phyloP scores from a whole-genome alignment of 2,797 vertebrate species.

The Falco naumanni region DNA sequence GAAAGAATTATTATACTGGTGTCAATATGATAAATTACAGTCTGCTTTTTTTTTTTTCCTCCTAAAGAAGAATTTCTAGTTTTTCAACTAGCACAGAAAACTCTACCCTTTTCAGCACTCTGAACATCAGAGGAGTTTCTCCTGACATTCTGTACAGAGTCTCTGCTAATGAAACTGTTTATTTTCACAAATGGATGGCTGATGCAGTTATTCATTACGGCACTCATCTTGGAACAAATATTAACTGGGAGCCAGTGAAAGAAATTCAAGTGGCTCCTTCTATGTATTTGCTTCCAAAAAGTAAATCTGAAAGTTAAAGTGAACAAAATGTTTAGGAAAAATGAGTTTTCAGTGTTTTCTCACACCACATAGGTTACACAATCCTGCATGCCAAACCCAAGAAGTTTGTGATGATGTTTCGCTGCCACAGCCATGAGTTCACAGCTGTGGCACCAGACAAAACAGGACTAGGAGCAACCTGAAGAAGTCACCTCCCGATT shows the following conservation, averaged over 20 bases:
- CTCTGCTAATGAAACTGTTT: slow-evolving; percentile 4
- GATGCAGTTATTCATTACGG: neutral
- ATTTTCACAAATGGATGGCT: neutral
- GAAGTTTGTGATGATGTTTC: neutral
- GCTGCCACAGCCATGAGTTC: neutral
- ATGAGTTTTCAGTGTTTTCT: neutral
- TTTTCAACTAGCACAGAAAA: neutral
- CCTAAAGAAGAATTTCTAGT: neutral
- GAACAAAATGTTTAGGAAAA: neutral
- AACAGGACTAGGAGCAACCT: neutral
- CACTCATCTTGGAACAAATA: neutral
- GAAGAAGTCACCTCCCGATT: neutral
- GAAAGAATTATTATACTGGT: slow-evolving; percentile 48
- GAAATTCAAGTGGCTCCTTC: neutral
- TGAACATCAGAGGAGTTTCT: neutral
- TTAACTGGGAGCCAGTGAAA: neutral
- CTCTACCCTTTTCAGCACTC: neutral
- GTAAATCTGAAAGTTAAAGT: slow-evolving; percentile 16
- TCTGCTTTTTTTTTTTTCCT: neutral
- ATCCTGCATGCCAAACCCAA: neutral
- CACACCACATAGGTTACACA: neutral
- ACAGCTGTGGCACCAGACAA: neutral
- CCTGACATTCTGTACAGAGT: neutral
- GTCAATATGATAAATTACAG: slow-evolving; percentile 64
- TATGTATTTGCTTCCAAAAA: neutral